Evolutionary conservation across 1,140 invertebrate genomes (phyloP).

Genomic region (Archegozetes longisetosus): DNA sequence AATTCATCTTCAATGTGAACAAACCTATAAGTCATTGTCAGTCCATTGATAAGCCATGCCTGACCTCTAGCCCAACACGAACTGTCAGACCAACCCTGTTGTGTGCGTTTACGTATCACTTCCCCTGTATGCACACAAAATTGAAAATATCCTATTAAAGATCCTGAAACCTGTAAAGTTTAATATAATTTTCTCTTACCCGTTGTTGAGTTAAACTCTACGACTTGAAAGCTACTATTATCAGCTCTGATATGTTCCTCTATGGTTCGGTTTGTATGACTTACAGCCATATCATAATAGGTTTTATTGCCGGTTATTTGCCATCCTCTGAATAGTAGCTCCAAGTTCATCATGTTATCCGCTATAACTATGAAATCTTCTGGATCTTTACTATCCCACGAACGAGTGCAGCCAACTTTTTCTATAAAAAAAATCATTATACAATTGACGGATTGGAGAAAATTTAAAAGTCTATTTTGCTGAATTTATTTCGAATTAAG

Average conservation of each 20-base stretch:
- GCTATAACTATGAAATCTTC: neutral
- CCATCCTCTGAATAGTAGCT: neutral
- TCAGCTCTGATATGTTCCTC: neutral
- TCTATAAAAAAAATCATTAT: neutral
- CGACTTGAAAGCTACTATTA: neutral
- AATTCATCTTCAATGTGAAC: too few species aligned
- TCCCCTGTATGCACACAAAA: too few species aligned
- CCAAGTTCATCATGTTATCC: neutral
- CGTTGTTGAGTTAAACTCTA: neutral
- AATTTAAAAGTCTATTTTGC: too few species aligned
- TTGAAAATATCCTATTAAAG: too few species aligned
- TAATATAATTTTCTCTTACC: too few species aligned
- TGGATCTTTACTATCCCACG: neutral
- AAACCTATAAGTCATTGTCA: neutral
- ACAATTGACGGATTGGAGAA: too few species aligned
- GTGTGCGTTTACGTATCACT: neutral
- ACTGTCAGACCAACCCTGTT: neutral
- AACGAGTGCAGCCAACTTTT: neutral
- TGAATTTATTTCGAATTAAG: too few species aligned
- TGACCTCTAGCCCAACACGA: conserved; percentile 1
- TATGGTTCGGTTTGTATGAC: neutral
- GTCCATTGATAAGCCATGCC: conserved; percentile 1
- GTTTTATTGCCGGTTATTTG: neutral
- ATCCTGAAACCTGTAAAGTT: too few species aligned
- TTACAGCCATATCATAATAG: neutral